phyloP scores from a whole-genome alignment of 2,888 invertebrate species.

The Heteromyza rotundicornis region DNA sequence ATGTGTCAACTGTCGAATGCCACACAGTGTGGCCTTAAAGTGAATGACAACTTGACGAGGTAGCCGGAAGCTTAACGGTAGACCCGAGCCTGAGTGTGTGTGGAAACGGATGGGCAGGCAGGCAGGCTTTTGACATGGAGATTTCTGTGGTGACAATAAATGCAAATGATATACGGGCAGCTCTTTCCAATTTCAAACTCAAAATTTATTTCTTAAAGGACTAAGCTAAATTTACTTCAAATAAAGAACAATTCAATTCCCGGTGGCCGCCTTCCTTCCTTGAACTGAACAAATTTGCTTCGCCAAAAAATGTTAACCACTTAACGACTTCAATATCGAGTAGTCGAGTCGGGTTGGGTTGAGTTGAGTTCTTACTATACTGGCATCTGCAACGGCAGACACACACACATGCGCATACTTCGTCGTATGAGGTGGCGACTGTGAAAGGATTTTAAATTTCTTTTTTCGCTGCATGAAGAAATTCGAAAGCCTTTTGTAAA shows the following conservation, averaged over 20 bases:
- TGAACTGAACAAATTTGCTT: slow-evolving; percentile 30
- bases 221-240: not conserved
- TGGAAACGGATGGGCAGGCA: not conserved
- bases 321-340: slow-evolving; percentile 37
- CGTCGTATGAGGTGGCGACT: slow-evolving; percentile 20
- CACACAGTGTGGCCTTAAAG: slow-evolving; percentile 26
- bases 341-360: not conserved
- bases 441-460: slow-evolving; percentile 27
- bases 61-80: slow-evolving; percentile 35
- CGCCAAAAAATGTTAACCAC: slow-evolving; percentile 53
- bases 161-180: not conserved
- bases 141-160: not conserved
- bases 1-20: not conserved
- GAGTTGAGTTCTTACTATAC: slow-evolving; percentile 16
- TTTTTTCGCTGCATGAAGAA: slow-evolving; percentile 45
- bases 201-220: not conserved
- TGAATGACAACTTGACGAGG: slow-evolving; percentile 57
- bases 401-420: not conserved
- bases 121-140: not conserved
- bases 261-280: not conserved
- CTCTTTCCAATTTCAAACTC: too few relatives aligned
- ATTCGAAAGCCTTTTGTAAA: slow-evolving; percentile 40
- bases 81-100: not conserved
- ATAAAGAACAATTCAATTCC: not conserved
- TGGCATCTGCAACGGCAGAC: slow-evolving; percentile 22